phyloP scores from a whole-genome alignment of 1,140 invertebrate species.

The Drosophila rhopaloa region DNA sequence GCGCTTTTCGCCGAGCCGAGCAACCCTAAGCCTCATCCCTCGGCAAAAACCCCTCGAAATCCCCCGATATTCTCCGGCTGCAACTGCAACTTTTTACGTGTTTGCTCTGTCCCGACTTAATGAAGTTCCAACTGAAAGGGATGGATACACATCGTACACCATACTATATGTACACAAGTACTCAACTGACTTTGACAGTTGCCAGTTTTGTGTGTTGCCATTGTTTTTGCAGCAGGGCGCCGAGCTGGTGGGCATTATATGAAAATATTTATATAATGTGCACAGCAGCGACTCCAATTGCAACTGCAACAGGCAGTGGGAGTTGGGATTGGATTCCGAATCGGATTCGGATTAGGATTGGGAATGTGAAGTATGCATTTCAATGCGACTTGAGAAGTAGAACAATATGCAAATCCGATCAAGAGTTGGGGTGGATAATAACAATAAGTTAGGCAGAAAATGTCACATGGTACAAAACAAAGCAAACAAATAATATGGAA shows the following conservation, averaged over 20 bases:
- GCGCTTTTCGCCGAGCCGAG: constrained; percentile 61
- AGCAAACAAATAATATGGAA: too few relatives aligned
- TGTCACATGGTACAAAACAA: neutral
- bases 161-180: constrained; percentile 2
- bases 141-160: constrained; percentile 14
- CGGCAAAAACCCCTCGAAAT: neutral
- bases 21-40: constrained; percentile 37
- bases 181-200: constrained; percentile 67
- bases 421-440: neutral
- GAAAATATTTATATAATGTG: constrained; percentile 53
- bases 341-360: constrained; percentile 8
- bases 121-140: constrained; percentile 47
- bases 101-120: constrained; percentile 37
- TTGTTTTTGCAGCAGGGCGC: constrained; percentile 41
- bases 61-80: constrained; percentile 27
- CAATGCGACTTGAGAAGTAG: constrained; percentile 16
- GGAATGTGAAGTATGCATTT: constrained; percentile 37
- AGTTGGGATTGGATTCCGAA: constrained; percentile 6
- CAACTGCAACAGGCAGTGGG: constrained; percentile 46
- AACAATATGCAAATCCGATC: constrained; percentile 23
- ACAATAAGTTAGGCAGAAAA: neutral
- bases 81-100: constrained; percentile 44
- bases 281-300: neutral
- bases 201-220: constrained; percentile 46
- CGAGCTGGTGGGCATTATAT: constrained; percentile 24